These are phyloP conservation scores for Papilio dardanus DNA, from an alignment of 1,140 invertebrate genomes.

Conservation along the genomic window DNA sequence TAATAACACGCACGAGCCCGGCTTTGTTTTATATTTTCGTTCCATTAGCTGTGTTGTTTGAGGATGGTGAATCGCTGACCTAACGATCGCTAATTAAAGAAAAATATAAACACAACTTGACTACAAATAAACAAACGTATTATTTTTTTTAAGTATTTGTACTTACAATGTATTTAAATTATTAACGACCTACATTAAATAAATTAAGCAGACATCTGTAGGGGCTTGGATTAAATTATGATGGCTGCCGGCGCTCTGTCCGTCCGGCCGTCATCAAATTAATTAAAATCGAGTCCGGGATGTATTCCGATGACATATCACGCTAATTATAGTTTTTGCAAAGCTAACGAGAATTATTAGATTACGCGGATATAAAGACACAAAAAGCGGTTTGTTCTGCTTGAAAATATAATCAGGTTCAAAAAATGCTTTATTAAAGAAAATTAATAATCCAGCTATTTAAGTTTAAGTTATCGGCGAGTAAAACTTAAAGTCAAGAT, in stretches of 20 bases:
- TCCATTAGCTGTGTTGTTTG: neutral
- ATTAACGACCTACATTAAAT: neutral
- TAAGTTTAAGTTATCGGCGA: neutral
- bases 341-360: neutral
- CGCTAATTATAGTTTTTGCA: neutral
- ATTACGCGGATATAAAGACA: neutral
- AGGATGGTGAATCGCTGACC: neutral
- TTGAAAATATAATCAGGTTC: no score
- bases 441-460: no score
- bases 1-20: neutral
- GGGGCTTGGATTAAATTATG: neutral
- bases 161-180: neutral
- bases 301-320: neutral
- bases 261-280: neutral
- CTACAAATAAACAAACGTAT: neutral
- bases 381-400: no score
- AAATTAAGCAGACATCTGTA: constrained; percentile 14
- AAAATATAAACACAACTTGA: neutral
- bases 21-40: neutral
- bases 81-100: constrained; percentile 9
- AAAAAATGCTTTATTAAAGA: no score
- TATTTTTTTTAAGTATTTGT: neutral
- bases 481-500: neutral
- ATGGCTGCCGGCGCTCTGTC: neutral
- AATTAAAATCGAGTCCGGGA: constrained; percentile 1